Percentiles rank a stretch among this genome's conserved stretches.
Conservation (phyloP, 1,140 invertebrate species). For the Acyrthosiphon pisum region DNA sequence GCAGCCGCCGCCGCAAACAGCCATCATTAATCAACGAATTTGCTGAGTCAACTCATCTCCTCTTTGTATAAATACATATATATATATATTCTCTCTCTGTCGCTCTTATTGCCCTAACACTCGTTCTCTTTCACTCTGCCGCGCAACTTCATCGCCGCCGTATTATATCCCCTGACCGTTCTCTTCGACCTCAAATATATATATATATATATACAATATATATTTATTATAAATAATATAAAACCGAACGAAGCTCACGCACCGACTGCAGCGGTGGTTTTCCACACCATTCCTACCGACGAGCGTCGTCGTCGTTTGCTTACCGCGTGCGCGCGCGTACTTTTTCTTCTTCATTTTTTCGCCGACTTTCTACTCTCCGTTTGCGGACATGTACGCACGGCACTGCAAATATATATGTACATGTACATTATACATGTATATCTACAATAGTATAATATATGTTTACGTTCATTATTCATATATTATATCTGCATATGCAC, state of each 20-base stretch:
- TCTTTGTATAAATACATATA: not conserved
- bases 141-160: not conserved
- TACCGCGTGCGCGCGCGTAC: not conserved
- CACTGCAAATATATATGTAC: not conserved
- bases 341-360: not conserved
- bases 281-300: not conserved
- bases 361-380: not conserved
- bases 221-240: slow-evolving; percentile 13
- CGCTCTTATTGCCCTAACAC: not conserved
- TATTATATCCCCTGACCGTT: slow-evolving; percentile 51
- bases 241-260: not conserved
- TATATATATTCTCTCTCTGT: not conserved
- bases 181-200: slow-evolving; percentile 28
- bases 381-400: not conserved
- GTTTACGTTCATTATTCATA: too few relatives aligned
- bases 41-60: slow-evolving; percentile 55
- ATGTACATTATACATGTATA: too few relatives aligned
- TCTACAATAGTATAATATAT: too few relatives aligned
- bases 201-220: too few relatives aligned
- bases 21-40: slow-evolving; percentile 57
- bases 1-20: slow-evolving; percentile 47
- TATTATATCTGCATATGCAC: too few relatives aligned
- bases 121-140: not conserved
- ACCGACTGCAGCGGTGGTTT: not conserved
- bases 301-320: not conserved